Evolutionary conservation across 2,113 vertebrate genomes (phyloP).

Genomic region (Oncorhynchus nerka): DNA sequence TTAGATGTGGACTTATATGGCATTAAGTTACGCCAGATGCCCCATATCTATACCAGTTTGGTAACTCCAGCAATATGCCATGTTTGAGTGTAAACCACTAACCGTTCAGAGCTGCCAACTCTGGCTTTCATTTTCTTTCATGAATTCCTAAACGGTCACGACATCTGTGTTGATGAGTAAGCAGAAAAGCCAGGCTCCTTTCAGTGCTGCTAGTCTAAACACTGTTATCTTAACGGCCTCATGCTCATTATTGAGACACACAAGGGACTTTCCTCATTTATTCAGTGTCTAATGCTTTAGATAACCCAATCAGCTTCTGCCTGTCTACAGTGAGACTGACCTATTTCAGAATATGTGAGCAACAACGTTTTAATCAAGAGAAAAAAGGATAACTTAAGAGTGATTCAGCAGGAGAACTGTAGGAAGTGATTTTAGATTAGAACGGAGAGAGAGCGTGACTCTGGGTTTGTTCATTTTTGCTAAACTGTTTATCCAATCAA

Average conservation of each 20-base stretch:
- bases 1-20: too few relatives aligned
- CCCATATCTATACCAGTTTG: background rate
- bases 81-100: background rate
- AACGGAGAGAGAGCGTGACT: conserved; percentile 4
- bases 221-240: conserved; percentile 21
- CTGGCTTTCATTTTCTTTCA: background rate
- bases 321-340: background rate
- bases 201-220: conserved; percentile 12
- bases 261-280: conserved; percentile 11
- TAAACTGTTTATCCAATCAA: too few relatives aligned
- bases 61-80: background rate
- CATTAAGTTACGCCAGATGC: too few relatives aligned
- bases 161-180: background rate
- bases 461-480: too few relatives aligned
- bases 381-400: conserved; percentile 17
- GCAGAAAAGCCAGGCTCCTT: background rate
- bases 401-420: conserved; percentile 3
- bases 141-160: background rate
- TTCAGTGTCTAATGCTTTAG: conserved; percentile 20
- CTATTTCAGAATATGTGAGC: too few relatives aligned
- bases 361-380: background rate
- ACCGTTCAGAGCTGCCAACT: background rate
- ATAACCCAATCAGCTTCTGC: conserved; percentile 27
- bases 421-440: conserved; percentile 34
- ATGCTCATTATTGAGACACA: conserved; percentile 6